A percentile compares a stretch with the other conserved stretches of the same genome.
phyloP scores from a whole-genome alignment of 2,888 invertebrate genomes.

The Timema podura region DNA sequence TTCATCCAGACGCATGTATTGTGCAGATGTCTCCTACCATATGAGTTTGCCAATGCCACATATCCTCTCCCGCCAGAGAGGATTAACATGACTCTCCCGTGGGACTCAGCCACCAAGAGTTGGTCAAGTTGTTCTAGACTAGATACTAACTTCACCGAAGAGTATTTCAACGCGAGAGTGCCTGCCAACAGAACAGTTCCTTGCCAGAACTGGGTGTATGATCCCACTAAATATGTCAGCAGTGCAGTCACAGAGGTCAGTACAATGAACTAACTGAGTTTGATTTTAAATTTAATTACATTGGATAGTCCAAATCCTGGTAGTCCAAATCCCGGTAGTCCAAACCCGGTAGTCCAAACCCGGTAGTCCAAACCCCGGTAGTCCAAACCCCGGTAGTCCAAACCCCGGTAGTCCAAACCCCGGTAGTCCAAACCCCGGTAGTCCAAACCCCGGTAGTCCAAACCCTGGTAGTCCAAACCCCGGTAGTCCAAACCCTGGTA shows the following conservation, averaged over 20 bases:
- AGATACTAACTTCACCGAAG: conserved; percentile 44
- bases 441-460: too few relatives aligned
- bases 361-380: too few relatives aligned
- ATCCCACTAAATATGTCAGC: conserved; percentile 55
- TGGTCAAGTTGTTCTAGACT: conserved; percentile 53
- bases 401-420: too few relatives aligned
- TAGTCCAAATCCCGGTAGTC: too few relatives aligned
- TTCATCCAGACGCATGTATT: too few relatives aligned
- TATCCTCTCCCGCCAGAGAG: conserved; percentile 47
- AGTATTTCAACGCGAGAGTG: conserved; percentile 40
- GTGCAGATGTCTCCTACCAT: conserved; percentile 56
- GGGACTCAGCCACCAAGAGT: conserved; percentile 46
- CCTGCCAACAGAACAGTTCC: conserved; percentile 39
- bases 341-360: too few relatives aligned
- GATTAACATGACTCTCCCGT: conserved; percentile 52
- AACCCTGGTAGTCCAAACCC: too few relatives aligned
- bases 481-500: too few relatives aligned
- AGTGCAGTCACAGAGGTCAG: conserved; percentile 62
- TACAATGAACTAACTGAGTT: conserved; percentile 13
- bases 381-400: too few relatives aligned
- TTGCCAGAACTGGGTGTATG: conserved; percentile 59
- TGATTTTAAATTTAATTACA: background rate
- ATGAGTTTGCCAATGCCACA: conserved; percentile 51
- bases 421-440: too few relatives aligned
- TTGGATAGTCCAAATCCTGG: background rate